Conservation (phyloP, 2,113 vertebrate species). For the Onychorhynchus coronatus region DNA sequence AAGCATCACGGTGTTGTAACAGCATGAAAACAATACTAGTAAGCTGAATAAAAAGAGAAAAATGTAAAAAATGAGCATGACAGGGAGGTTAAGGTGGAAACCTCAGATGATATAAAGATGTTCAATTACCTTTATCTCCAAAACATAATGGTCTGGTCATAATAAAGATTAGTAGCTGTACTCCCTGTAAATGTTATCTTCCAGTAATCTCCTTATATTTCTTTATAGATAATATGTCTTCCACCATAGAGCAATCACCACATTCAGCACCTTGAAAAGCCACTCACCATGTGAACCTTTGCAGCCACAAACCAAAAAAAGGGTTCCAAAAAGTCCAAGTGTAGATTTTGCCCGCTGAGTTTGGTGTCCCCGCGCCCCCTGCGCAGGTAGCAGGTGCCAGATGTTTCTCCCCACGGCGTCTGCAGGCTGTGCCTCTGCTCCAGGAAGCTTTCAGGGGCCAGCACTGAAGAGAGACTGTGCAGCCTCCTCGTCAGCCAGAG, state of each 20-base stretch:
- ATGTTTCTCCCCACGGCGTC: neutral
- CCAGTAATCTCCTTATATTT: neutral
- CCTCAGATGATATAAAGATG: neutral
- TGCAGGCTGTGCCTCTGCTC: neutral
- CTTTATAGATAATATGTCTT: neutral
- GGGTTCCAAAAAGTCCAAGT: neutral
- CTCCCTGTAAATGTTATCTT: neutral
- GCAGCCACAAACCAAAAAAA: neutral
- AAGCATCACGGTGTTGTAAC: neutral
- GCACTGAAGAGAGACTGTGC: neutral
- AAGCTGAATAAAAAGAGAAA: neutral
- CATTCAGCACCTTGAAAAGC: neutral
- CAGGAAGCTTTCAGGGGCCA: neutral
- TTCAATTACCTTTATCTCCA: neutral
- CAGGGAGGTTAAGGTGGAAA: neutral
- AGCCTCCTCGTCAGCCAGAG: neutral
- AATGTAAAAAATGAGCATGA: neutral
- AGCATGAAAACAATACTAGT: neutral
- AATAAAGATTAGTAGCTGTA: neutral
- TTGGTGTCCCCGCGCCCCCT: neutral
- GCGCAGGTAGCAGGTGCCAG: neutral
- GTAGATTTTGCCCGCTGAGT: neutral
- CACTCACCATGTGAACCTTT: neutral
- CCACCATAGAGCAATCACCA: neutral
- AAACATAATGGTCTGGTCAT: neutral